Evolutionary conservation across 64 coral and sea anemone species (phyloP).

Genomic region (Porites australiensis): DNA sequence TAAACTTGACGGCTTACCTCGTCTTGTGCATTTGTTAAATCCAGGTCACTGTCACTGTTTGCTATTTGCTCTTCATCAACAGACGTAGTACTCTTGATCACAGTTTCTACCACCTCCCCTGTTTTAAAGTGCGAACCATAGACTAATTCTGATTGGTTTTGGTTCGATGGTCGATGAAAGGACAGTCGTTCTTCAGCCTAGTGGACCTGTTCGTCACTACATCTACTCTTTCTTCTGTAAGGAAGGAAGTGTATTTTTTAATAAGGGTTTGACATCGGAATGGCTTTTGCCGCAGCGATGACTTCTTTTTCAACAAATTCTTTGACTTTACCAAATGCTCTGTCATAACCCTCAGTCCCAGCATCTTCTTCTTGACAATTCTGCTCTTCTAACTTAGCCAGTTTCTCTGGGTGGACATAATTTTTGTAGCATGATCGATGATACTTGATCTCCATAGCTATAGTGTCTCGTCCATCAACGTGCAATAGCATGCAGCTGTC

Average conservation of each 20-base stretch:
- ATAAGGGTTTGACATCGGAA: constrained; percentile 56
- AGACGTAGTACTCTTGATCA: no score
- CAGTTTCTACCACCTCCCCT: no score
- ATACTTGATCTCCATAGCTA: constrained; percentile 51
- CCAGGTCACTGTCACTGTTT: no score
- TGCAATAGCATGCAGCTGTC: constrained; percentile 37
- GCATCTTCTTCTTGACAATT: constrained; percentile 20
- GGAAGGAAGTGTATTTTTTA: constrained; percentile 12
- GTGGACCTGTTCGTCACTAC: constrained; percentile 51
- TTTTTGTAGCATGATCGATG: constrained; percentile 54
- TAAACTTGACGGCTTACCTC: no score
- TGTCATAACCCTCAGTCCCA: constrained; percentile 32
- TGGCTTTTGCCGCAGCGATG: constrained; percentile 1
- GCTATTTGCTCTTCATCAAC: no score
- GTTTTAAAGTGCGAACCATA: constrained; percentile 49
- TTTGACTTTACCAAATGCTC: constrained; percentile 58
- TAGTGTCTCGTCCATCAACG: constrained; percentile 11
- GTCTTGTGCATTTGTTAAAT: no score
- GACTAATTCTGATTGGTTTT: constrained; percentile 51
- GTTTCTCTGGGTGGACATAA: no score
- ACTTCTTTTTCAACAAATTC: constrained; percentile 38
- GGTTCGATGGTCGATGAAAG: constrained; percentile 37
- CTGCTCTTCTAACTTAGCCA: constrained; percentile 28
- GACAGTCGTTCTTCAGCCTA: constrained; percentile 47
- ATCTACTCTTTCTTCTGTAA: constrained; percentile 41